Conservation (phyloP, 2,797 vertebrate species). For the Enteromius mattozi region DNA sequence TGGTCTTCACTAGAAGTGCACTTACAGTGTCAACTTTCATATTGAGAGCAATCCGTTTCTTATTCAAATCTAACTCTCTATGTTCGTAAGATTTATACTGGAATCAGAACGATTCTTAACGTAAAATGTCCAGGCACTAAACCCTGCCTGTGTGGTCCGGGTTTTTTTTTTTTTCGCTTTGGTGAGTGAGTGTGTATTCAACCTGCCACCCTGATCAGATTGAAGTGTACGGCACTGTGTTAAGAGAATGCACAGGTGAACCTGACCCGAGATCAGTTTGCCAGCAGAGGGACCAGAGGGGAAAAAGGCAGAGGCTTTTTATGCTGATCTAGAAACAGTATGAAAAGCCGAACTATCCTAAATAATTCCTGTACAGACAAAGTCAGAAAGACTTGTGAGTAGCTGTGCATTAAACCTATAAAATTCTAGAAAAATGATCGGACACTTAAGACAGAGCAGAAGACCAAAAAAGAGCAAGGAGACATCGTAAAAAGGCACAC, state of each 20-base stretch:
- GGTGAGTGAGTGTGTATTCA: conserved; percentile 42
- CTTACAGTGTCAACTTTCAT: conserved; percentile 24
- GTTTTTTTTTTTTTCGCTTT: conserved; percentile 44
- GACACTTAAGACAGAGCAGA: conserved; percentile 10
- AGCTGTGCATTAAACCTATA: conserved; percentile 25
- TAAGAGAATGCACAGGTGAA: conserved; percentile 64
- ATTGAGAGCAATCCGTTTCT: neutral
- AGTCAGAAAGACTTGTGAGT: conserved; percentile 33
- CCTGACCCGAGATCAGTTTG: conserved; percentile 66
- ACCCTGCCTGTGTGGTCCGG: conserved; percentile 37
- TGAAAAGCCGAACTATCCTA: conserved; percentile 18
- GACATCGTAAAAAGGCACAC: conserved; percentile 56
- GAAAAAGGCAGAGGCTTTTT: conserved; percentile 62
- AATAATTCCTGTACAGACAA: conserved; percentile 22
- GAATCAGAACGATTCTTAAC: conserved; percentile 4
- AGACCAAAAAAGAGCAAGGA: neutral
- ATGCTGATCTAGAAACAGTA: conserved; percentile 38
- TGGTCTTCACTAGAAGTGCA: conserved; percentile 29
- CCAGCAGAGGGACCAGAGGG: conserved; percentile 42
- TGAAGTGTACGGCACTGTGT: conserved; percentile 38
- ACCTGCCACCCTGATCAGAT: conserved; percentile 48
- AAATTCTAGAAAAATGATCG: conserved; percentile 23
- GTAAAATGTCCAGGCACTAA: conserved; percentile 46
- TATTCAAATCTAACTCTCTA: conserved; percentile 16
- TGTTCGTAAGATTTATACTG: conserved; percentile 6